Base-by-base conservation (phyloP, 2,888 invertebrate species). In the Limnephilus lunatus region DNA sequence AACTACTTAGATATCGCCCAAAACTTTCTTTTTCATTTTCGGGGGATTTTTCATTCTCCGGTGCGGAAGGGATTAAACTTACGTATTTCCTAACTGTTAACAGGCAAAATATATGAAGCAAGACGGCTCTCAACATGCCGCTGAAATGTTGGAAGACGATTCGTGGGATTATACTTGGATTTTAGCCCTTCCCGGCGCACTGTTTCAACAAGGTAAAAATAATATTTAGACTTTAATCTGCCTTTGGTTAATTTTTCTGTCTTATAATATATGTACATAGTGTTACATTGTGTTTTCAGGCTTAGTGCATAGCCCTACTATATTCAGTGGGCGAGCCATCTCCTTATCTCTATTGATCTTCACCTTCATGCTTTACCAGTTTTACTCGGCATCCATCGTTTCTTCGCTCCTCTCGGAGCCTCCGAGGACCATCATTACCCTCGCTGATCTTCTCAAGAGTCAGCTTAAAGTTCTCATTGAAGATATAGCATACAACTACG, bases 351-450 rank as follows among this genome's bases (percentile, higher is more conserved):
- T 95, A 19, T 94, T 95, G 81, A 89, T 95, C 1, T 95, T 95
- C 94, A 94, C 94, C 14, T 94, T 95, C 89, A 87, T 95, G n/a
- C 93, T 95, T 9, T 95, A 94, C 93, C 95, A 95, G 93, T 95
- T 95, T 94, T 95, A 95, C 93, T 95, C 95, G 1, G 95, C 95
- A 0, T 95, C 95, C 90, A 94, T 95, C 35, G 95, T 95, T 3
- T 95, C 95, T 0, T 95, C 95, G 0, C 94, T 95, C 3, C 94
- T 95, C 15, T 94, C 94, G 0, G 94, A 94, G 90, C 94, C 94
- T 31, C 94, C 95, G 14, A 94, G 94, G 9, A 95, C 94, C 48
- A 95, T 95, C 81, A 94, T 94, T 53, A 94, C 94, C 14, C 90
- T 95, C 1, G 93, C 94, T 90, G 94, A 95, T 93, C 94, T 95